A percentile compares a stretch with the other conserved stretches of the same genome.
phyloP scores from a whole-genome alignment of 2,888 invertebrate genomes.

The Limulus polyphemus region DNA sequence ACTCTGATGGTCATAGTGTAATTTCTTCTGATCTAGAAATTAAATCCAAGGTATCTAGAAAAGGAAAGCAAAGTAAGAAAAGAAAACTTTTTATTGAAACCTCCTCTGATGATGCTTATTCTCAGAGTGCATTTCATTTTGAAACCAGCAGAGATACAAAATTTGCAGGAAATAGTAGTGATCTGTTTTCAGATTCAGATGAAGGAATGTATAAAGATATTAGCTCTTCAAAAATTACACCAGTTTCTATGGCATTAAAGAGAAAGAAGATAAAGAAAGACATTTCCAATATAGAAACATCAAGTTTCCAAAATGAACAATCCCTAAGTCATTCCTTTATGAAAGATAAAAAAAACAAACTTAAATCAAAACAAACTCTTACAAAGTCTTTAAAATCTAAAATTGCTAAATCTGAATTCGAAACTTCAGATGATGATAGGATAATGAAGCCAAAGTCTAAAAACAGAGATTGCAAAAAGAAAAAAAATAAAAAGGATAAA shows the following conservation, averaged over 20 bases:
- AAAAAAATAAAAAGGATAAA: constrained; percentile 14
- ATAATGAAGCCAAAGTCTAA: constrained; percentile 7
- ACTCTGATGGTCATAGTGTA: constrained; percentile 24
- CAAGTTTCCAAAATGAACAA: constrained; percentile 20
- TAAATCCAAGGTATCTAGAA: constrained; percentile 14
- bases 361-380: not conserved
- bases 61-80: constrained; percentile 23
- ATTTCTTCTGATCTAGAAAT: constrained; percentile 23
- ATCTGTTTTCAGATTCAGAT: too few relatives aligned
- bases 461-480: constrained; percentile 22
- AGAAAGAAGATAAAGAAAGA: constrained; percentile 14
- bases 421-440: constrained; percentile 10
- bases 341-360: not conserved
- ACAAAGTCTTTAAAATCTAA: not conserved
- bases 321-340: not conserved
- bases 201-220: too few relatives aligned
- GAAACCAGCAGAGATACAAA: too few relatives aligned
- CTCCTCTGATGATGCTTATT: constrained; percentile 22
- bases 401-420: constrained; percentile 10
- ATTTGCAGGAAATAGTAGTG: too few relatives aligned
- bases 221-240: too few relatives aligned
- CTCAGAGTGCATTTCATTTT: too few relatives aligned
- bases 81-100: constrained; percentile 27
- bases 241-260: constrained; percentile 9
- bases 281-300: constrained; percentile 23